Evolutionary conservation across 2,888 invertebrate genomes (phyloP).

Genomic region (Drosophila rubida): DNA sequence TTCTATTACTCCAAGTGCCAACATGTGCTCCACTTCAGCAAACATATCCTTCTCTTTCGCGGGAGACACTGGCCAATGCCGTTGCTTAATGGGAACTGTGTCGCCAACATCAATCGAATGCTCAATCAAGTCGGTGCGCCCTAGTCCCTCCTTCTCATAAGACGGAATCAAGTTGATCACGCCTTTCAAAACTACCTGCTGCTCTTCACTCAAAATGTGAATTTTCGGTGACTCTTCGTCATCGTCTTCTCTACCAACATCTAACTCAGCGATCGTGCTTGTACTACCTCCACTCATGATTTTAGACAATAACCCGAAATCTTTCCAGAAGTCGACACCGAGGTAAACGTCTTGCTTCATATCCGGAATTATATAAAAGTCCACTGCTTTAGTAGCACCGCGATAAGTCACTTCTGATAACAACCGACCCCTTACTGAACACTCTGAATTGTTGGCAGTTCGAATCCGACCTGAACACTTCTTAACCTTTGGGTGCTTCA

Average conservation of each 20-base stretch:
- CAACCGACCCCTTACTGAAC: not conserved
- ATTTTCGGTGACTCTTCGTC: no score
- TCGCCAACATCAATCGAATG: not conserved
- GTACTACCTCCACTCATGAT: not conserved
- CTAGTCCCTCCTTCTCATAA: slow-evolving; percentile 4
- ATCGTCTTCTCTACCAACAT: not conserved
- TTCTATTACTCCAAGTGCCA: not conserved
- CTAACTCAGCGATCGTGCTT: not conserved
- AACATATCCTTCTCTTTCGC: not conserved
- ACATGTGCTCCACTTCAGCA: not conserved
- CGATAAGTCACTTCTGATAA: no score
- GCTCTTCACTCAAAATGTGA: not conserved
- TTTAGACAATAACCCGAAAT: not conserved
- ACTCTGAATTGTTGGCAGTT: slow-evolving; percentile 1
- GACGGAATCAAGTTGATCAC: not conserved
- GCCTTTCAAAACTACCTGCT: not conserved
- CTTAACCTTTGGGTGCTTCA: not conserved
- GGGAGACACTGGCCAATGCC: slow-evolving; percentile 1
- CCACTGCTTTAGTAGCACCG: not conserved
- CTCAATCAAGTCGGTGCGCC: slow-evolving; percentile 1
- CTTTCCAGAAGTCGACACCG: not conserved
- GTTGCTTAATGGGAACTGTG: not conserved
- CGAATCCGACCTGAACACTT: no score
- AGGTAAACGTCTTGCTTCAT: not conserved
- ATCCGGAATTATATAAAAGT: not conserved